Conservation (phyloP, 2,797 vertebrate species). For the Liparis tanakae region DNA sequence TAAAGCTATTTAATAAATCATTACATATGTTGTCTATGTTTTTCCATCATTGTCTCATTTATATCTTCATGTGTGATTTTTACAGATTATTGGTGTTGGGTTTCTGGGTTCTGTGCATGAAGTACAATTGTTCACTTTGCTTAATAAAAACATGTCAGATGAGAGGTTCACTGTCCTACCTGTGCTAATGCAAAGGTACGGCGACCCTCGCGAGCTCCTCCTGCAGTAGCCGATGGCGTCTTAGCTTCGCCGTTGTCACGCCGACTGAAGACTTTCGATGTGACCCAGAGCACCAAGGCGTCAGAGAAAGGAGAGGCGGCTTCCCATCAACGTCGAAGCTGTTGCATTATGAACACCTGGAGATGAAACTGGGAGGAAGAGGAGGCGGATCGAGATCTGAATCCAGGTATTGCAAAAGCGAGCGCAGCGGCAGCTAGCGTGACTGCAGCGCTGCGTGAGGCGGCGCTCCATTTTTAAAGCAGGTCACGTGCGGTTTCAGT, state of each 20-base stretch:
- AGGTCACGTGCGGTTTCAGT: no score
- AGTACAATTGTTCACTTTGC: not conserved
- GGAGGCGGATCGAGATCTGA: no score
- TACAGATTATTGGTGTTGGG: not conserved
- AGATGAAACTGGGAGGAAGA: not conserved
- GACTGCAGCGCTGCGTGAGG: no score
- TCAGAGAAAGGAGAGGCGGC: no score
- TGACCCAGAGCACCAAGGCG: not conserved
- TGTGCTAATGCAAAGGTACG: not conserved
- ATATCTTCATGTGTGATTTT: not conserved
- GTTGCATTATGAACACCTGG: not conserved
- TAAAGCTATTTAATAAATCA: conserved; percentile 22
- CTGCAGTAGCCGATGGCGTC: not conserved
- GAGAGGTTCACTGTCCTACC: not conserved
- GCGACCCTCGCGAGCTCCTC: not conserved
- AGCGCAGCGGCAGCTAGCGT: no score
- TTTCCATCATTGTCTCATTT: not conserved
- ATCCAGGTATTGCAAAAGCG: no score
- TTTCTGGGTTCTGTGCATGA: not conserved
- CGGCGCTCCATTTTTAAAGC: no score
- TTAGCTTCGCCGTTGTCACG: not conserved
- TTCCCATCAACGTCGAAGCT: not conserved
- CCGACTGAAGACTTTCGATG: not conserved
- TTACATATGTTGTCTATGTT: not conserved
- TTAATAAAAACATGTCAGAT: not conserved